Percentiles rank a stretch among this genome's conserved stretches.
Evolutionary conservation across 2,797 vertebrate species (phyloP).

Genomic region (Lacerta viridis): DNA sequence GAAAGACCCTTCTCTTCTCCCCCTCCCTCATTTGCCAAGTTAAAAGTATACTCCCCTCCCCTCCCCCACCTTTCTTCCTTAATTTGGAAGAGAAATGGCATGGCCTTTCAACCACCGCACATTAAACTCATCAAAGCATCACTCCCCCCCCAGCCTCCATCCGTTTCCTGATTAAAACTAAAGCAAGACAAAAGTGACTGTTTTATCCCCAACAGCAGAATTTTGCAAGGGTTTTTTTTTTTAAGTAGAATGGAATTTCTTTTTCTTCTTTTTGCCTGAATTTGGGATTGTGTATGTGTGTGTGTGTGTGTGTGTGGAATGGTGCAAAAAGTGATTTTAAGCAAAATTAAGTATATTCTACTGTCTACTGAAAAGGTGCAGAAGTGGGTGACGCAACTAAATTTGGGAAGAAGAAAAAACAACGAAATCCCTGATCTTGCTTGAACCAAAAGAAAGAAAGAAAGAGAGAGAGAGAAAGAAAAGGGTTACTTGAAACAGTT

Average conservation of each 20-base stretch:
- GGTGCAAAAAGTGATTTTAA: conserved; percentile 20
- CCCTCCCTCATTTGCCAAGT: conserved; percentile 14
- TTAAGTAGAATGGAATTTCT: not conserved
- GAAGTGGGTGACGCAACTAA: not conserved
- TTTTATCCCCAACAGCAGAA: conserved; percentile 40
- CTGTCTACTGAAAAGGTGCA: conserved; percentile 6
- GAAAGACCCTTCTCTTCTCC: not conserved
- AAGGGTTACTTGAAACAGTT: conserved; percentile 43
- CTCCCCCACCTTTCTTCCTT: conserved; percentile 29
- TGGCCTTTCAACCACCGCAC: conserved; percentile 8
- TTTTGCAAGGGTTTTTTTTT: not conserved
- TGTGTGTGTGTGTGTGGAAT: too few relatives aligned
- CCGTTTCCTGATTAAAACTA: conserved; percentile 43
- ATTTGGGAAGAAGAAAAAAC: not conserved
- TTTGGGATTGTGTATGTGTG: too few relatives aligned
- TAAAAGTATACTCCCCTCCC: conserved; percentile 30
- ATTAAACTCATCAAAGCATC: conserved; percentile 22
- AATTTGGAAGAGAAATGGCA: conserved; percentile 38
- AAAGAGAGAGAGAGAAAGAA: not conserved
- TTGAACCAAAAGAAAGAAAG: not conserved
- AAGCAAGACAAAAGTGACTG: conserved; percentile 26
- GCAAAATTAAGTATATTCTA: not conserved
- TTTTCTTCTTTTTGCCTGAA: not conserved
- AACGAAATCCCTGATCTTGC: not conserved
- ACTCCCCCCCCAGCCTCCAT: not conserved